A percentile compares a stretch with the other conserved stretches of the same genome.
Conservation (phyloP, 2,113 vertebrate species). For the Tretioscincus oriximinensis region DNA sequence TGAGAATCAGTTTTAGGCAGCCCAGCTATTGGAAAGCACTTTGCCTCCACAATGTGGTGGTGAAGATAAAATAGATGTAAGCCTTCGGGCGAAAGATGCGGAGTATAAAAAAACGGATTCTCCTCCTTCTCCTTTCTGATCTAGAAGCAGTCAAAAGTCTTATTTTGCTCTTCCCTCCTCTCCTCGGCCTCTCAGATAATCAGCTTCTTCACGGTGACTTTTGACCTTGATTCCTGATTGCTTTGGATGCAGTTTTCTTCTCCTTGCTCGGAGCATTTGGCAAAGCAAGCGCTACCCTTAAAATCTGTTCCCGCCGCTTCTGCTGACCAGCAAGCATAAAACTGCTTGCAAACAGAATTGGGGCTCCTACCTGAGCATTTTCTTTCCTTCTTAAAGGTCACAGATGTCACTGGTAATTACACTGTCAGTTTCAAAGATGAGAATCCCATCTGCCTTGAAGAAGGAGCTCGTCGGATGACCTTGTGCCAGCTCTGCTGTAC, state of each 20-base stretch:
- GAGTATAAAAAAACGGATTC: too few relatives aligned
- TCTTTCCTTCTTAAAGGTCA: background rate
- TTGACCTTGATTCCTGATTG: constrained; percentile 20
- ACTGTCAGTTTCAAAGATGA: background rate
- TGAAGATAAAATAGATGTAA: too few relatives aligned
- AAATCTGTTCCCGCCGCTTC: background rate
- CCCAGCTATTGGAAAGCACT: too few relatives aligned
- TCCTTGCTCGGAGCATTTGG: background rate
- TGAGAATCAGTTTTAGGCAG: too few relatives aligned
- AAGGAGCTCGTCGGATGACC: background rate
- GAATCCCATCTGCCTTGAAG: background rate
- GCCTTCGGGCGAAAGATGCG: too few relatives aligned
- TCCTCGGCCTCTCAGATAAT: background rate
- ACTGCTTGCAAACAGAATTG: background rate
- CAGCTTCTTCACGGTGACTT: constrained; percentile 9
- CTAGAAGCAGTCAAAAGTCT: background rate
- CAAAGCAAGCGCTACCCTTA: background rate
- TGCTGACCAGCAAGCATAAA: background rate
- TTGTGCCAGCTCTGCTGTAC: background rate
- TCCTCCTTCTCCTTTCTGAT: background rate
- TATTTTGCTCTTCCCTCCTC: background rate
- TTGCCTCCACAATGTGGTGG: too few relatives aligned
- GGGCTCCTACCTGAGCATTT: background rate
- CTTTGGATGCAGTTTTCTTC: constrained; percentile 13
- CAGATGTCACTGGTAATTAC: background rate